phyloP scores from a whole-genome alignment of 2,888 invertebrate genomes.

The Desoria tigrina region DNA sequence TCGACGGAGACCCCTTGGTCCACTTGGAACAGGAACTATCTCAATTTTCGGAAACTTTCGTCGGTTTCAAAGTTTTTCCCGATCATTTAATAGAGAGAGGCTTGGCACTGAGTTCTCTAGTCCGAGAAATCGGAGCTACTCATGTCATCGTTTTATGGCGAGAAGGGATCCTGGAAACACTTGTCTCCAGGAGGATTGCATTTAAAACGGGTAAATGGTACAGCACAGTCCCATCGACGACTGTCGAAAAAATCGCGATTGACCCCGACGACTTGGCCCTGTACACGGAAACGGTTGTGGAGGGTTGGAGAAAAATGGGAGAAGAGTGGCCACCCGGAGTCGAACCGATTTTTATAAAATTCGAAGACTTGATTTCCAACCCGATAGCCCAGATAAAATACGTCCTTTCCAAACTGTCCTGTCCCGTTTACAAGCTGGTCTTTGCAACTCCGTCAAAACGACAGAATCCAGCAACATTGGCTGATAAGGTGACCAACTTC shows the following conservation, averaged over 20 bases:
- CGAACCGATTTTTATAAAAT: constrained; percentile 32
- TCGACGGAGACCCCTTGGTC: constrained; percentile 18
- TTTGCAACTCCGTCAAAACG: constrained; percentile 17
- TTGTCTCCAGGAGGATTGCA: constrained; percentile 29
- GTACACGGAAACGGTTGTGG: background rate
- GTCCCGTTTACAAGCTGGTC: constrained; percentile 12
- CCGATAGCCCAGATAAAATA: constrained; percentile 18
- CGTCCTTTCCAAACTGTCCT: constrained; percentile 25
- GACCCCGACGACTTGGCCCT: constrained; percentile 14
- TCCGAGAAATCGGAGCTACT: constrained; percentile 24
- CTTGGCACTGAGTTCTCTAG: constrained; percentile 22
- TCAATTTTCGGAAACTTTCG: constrained; percentile 12
- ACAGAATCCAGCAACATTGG: constrained; percentile 24
- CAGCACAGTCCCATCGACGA: background rate
- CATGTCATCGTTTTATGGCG: constrained; percentile 39
- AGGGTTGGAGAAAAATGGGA: constrained; percentile 32
- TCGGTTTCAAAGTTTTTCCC: constrained; percentile 39
- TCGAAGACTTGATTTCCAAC: constrained; percentile 25
- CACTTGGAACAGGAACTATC: constrained; percentile 16
- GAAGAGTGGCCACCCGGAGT: constrained; percentile 30
- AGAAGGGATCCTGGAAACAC: constrained; percentile 26
- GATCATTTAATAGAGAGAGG: constrained; percentile 29
- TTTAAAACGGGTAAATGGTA: constrained; percentile 26
- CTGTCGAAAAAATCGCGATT: constrained; percentile 8
- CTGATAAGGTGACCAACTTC: constrained; percentile 31